These are phyloP conservation scores for Augochlorella aurata DNA, from an alignment of 2,888 invertebrate species.

Conservation along the genomic window DNA sequence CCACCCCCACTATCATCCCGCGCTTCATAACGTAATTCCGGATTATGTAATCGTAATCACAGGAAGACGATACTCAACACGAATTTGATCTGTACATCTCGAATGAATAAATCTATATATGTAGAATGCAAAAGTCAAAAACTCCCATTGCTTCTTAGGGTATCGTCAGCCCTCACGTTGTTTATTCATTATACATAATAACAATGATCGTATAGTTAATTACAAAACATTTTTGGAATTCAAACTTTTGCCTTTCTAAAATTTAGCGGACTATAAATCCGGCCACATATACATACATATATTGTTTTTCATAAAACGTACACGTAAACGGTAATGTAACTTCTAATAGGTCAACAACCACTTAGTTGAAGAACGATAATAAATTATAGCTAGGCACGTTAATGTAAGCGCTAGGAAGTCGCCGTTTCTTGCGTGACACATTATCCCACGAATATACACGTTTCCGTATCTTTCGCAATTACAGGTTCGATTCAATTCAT, in stretches of 20 bases:
- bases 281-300: not conserved
- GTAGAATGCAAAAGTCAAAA: not conserved
- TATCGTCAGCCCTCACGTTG: not conserved
- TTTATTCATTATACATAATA: too few species aligned
- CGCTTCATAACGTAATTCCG: conserved; percentile 28
- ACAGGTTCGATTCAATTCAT: not conserved
- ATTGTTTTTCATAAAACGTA: conserved; percentile 28
- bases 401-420: conserved; percentile 3
- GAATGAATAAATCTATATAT: too few species aligned
- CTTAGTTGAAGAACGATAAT: conserved; percentile 27
- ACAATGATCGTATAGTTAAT: too few species aligned
- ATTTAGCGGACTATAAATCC: not conserved
- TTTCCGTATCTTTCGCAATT: conserved; percentile 1
- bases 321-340: not conserved
- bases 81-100: conserved; percentile 29
- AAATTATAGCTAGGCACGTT: conserved; percentile 29
- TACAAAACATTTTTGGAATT: not conserved
- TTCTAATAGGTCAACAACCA: conserved; percentile 38
- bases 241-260: not conserved
- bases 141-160: not conserved
- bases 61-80: not conserved
- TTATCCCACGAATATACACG: not conserved
- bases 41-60: conserved; percentile 39
- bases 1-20: not conserved
- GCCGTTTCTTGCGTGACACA: conserved; percentile 1